Percentiles rank a stretch among this genome's conserved stretches.
phyloP scores from a whole-genome alignment of 2,113 vertebrate genomes.

The Cyrtonyx montezumae region DNA sequence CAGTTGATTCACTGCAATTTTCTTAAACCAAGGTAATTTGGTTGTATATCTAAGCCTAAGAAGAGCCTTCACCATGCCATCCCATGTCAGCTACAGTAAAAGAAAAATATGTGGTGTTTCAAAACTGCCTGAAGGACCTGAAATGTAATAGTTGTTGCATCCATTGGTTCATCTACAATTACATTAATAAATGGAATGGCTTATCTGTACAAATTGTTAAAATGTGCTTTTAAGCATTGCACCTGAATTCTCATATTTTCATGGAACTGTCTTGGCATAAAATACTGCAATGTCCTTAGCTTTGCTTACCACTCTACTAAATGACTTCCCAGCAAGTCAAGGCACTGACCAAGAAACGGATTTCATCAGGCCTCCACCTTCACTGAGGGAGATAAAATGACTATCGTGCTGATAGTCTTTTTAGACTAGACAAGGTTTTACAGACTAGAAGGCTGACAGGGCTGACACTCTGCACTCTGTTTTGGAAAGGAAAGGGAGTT shows the following conservation, averaged over 20 bases:
- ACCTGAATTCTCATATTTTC: background rate
- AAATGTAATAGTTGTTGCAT: background rate
- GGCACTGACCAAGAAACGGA: background rate
- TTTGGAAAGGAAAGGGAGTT: background rate
- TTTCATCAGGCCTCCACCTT: background rate
- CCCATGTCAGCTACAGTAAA: background rate
- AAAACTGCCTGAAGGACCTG: background rate
- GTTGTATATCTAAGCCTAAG: background rate
- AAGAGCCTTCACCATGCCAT: background rate
- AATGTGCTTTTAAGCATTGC: accelerated
- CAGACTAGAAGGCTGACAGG: background rate
- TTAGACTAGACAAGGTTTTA: too few relatives aligned
- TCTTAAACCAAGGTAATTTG: background rate
- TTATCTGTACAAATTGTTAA: background rate
- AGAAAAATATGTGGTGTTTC: background rate
- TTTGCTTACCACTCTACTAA: background rate
- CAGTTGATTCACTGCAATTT: background rate
- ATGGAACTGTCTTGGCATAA: background rate
- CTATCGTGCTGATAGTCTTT: too few relatives aligned
- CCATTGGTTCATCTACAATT: background rate
- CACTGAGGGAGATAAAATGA: background rate
- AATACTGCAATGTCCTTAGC: background rate
- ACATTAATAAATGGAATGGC: background rate
- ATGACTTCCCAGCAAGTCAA: background rate
- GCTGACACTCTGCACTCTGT: background rate